Percentiles rank a stretch among this genome's conserved stretches.
These are phyloP conservation scores for Antheraea mylitta DNA, from an alignment of 1,140 invertebrate genomes.

Conservation along the genomic window DNA sequence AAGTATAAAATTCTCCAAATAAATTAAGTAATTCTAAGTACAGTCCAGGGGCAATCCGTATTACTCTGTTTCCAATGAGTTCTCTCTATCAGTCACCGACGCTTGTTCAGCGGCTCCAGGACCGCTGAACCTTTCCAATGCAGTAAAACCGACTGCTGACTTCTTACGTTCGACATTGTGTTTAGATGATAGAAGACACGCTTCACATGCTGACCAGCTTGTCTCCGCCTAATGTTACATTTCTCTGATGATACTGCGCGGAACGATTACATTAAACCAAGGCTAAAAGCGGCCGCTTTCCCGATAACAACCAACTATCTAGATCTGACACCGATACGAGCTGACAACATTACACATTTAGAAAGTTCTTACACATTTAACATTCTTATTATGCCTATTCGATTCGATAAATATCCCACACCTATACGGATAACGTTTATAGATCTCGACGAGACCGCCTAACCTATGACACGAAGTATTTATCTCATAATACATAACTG, in stretches of 20 bases:
- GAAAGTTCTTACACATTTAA: slow-evolving; percentile 61
- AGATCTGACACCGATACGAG: slow-evolving; percentile 60
- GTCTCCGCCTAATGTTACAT: slow-evolving; percentile 47
- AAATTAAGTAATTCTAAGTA: slow-evolving; percentile 76
- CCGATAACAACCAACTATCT: slow-evolving; percentile 67
- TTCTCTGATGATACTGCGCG: slow-evolving; percentile 54
- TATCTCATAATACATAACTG: slow-evolving; percentile 38
- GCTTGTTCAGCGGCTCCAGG: slow-evolving; percentile 45
- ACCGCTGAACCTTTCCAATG: slow-evolving; percentile 48
- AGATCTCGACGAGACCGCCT: slow-evolving; percentile 62
- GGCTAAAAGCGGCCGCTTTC: slow-evolving; percentile 56
- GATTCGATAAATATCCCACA: slow-evolving; percentile 71
- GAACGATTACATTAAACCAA: slow-evolving; percentile 59
- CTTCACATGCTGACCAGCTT: slow-evolving; percentile 48
- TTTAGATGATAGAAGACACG: slow-evolving; percentile 27
- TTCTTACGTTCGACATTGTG: slow-evolving; percentile 34
- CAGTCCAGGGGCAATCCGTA: slow-evolving; percentile 68
- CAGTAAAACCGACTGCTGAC: slow-evolving; percentile 54
- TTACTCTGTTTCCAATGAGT: slow-evolving; percentile 62
- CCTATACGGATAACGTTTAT: slow-evolving; percentile 67
- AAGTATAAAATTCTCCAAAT: slow-evolving; percentile 73
- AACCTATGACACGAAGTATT: slow-evolving; percentile 56
- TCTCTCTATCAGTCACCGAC: slow-evolving; percentile 70
- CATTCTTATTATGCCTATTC: slow-evolving; percentile 59
- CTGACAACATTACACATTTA: slow-evolving; percentile 61